These are phyloP conservation scores for Lasioglossum vierecki DNA, from an alignment of 2,888 invertebrate species.

Conservation along the genomic window DNA sequence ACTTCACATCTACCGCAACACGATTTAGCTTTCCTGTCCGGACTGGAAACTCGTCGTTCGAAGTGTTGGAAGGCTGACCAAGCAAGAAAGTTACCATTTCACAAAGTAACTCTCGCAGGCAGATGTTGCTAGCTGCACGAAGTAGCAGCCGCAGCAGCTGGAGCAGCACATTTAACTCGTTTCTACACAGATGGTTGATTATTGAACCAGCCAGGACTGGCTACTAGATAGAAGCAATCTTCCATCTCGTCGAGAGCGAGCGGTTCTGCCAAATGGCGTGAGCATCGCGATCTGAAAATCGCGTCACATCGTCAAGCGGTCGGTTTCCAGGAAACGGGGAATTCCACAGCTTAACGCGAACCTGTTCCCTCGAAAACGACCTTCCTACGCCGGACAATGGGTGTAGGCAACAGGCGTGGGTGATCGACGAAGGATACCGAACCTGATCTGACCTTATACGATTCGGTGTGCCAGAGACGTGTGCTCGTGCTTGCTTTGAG, in stretches of 20 bases:
- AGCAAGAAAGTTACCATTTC: background rate
- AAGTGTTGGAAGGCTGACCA: background rate
- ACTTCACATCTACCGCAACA: background rate
- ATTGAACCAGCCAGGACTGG: constrained; percentile 29
- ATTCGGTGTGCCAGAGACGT: constrained; percentile 57
- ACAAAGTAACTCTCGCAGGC: background rate
- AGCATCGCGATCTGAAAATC: constrained; percentile 68
- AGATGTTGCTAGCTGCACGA: background rate
- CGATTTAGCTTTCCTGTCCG: background rate
- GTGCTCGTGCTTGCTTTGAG: constrained; percentile 30
- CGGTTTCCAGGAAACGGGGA: constrained; percentile 68
- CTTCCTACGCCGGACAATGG: constrained; percentile 71
- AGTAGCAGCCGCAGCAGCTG: background rate
- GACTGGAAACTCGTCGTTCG: background rate
- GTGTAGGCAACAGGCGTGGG: constrained; percentile 74
- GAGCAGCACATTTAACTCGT: constrained; percentile 54
- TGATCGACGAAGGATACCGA: constrained; percentile 75
- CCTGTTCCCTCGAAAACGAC: constrained; percentile 69
- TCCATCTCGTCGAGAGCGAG: constrained; percentile 39
- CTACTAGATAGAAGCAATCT: constrained; percentile 51
- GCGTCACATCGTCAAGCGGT: constrained; percentile 61
- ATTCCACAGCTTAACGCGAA: constrained; percentile 68
- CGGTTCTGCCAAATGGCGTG: constrained; percentile 63
- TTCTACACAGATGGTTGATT: constrained; percentile 53
- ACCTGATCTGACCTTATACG: constrained; percentile 74